Conservation (phyloP, 2,113 vertebrate species). For the Indicator maculatus region DNA sequence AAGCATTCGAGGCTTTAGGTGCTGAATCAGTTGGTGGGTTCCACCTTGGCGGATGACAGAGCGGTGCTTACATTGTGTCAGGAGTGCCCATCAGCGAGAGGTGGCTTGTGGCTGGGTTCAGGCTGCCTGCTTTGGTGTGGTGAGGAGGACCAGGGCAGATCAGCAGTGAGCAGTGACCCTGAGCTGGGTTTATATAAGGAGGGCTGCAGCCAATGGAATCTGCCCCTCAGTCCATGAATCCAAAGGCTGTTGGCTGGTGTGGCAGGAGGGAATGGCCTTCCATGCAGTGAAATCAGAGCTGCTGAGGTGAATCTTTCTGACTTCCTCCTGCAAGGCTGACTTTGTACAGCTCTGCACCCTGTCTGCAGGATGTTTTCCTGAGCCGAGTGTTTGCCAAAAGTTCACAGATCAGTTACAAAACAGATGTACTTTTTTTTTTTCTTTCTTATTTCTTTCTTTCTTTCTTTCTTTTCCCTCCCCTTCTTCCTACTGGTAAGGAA, state of each 20-base stretch:
- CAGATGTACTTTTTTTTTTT: constrained; percentile 54
- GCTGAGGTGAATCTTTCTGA: background rate
- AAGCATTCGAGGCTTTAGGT: background rate
- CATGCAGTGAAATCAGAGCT: background rate
- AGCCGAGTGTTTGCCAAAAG: constrained; percentile 54
- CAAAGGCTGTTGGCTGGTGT: background rate
- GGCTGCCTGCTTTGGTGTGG: background rate
- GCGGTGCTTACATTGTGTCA: rapidly evolving
- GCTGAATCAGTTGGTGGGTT: background rate
- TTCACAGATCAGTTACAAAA: constrained; percentile 78
- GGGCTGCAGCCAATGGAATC: background rate
- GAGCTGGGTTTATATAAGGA: background rate
- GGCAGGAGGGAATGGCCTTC: background rate
- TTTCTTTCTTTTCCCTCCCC: background rate
- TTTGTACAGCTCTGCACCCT: constrained; percentile 9
- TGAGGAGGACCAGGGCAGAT: too few species aligned
- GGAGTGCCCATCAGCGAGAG: background rate
- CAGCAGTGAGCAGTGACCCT: too few species aligned
- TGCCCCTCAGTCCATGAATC: rapidly evolving
- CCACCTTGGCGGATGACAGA: rapidly evolving
- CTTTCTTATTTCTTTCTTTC: background rate
- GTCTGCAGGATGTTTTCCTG: constrained; percentile 69
- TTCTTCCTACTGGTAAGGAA: constrained; percentile 75
- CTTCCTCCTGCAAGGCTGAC: background rate
- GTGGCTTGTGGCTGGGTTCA: background rate